Evolutionary conservation across 2,888 invertebrate genomes (phyloP), one percentile per base, ranked within the genome.

Genomic region (Leucozona laternaria): DNA sequence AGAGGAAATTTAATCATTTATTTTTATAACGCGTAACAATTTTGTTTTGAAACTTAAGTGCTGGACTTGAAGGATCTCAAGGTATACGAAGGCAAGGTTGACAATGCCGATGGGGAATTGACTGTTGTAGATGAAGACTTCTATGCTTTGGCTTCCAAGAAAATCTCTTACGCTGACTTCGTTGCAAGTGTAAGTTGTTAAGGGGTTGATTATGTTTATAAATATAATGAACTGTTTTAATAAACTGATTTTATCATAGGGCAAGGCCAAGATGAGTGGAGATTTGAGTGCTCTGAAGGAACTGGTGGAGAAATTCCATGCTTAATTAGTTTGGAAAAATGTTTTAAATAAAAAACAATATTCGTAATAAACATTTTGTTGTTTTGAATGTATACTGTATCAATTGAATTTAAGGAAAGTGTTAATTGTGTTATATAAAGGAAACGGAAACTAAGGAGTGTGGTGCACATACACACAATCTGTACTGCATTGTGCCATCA

Each of bases 91-190:
- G 92, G 92, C 17, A 90, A 88, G 31, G 88, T 89, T 5, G 28
- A 82, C 2, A 72, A 85, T 53, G 89, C 90, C 1, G 92, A 91
- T 83, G 91, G 89, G 1, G 90, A 90, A 72, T 88, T 92, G 6
- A 92, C 91, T 6, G 89, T 92, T 60, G 88, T 89, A 3, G 92
- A 92, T 88, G 92, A 92, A 34, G 90, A 92, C 62, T 92, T 92
- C 75, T 53, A 68, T 53, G 68, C 37, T 25, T 11, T 68, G 11
- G 53, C 25, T 3, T 34, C 68, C 0, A 37, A 53, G 50, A 68
- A 68, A 68, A 53, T 68, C 11, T 53, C 68, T n/a, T 68, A 25
- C 25, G 68, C 7, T n/a, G 68, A 68, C 10, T 53, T 68, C 13
- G 37, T 68, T 68, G 50, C 53, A 50, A 53, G 50, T n/a, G 68